Base-by-base conservation (phyloP, 2,797 vertebrate species). In the Hemibagrus guttatus region DNA sequence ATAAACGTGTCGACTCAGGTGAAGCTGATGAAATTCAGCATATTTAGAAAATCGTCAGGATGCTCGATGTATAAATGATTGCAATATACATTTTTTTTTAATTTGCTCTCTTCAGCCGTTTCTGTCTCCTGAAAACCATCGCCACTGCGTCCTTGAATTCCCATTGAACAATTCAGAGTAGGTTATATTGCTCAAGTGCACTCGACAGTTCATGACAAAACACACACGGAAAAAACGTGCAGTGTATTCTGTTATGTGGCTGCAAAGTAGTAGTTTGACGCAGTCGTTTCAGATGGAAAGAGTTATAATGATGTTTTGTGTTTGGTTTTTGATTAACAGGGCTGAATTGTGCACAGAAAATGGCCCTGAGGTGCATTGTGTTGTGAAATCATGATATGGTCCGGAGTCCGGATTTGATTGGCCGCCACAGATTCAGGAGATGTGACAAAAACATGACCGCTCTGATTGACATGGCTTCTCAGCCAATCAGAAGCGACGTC, bases 401-500 rank as follows among this genome's bases (percentile, higher is more conserved):
- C 76, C 14, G 76, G 21, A 54, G 84, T 66, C 63, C 6, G 54
- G 56, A 90, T 89, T 88, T 91, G 86, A 93, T 94, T 93, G 94
- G 95, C 52, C 84, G 88, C 87, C 52, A 28, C 75, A 2, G 81
- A 89, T 88, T 90, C 88, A 91, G 87, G 68, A 87, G 93, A 94
- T 91, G 92, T 93, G 92, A 89, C 89, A 76, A 92, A 58, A 90
- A 93, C 92, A 90, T 91, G 88, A 87, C 91, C 88, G 91, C 91
- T 94, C 90, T 92, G 93, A 90, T 90, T 85, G 87, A 90, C 88
- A 71, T 75, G 81, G 66, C 78, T 28, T 17, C 84, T n/a, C 86
- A 92, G 84, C 96, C 96, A 96, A 95, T 95, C 72, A 92, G 75
- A 61, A 58, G 17, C 49, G 59, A 13, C 2, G 4, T 16, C 13